These are phyloP conservation scores for Ailurus styani DNA, from an alignment of 2,113 vertebrate species.

Conservation along the genomic window DNA sequence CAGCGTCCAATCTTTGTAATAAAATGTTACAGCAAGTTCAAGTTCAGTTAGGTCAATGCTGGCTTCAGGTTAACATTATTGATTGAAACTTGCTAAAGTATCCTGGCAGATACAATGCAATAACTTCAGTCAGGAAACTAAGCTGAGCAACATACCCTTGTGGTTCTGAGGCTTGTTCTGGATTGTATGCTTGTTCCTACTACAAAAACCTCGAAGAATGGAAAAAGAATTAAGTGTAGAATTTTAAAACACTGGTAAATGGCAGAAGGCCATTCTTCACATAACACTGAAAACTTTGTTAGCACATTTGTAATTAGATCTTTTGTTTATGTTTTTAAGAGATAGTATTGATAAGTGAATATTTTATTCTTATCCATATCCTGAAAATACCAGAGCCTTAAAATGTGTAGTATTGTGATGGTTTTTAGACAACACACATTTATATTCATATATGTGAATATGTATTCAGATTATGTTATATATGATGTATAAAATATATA, in stretches of 20 bases:
- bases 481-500: neutral
- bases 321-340: neutral
- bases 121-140: conserved; percentile 29
- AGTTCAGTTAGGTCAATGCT: conserved; percentile 44
- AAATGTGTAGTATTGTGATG: neutral
- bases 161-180: neutral
- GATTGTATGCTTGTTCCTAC: neutral
- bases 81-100: conserved; percentile 64
- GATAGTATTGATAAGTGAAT: neutral
- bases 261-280: neutral
- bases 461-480: neutral
- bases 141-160: conserved; percentile 24
- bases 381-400: neutral
- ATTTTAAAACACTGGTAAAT: neutral
- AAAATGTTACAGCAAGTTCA: conserved; percentile 48
- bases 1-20: conserved; percentile 19
- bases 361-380: neutral
- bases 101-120: conserved; percentile 23
- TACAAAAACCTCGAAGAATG: neutral
- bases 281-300: neutral
- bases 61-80: conserved; percentile 66
- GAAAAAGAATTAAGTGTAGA: neutral
- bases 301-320: neutral
- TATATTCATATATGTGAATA: neutral
- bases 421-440: neutral